Evolutionary conservation across 2,113 vertebrate species (phyloP).

Genomic region (Chloropsis hardwickii): DNA sequence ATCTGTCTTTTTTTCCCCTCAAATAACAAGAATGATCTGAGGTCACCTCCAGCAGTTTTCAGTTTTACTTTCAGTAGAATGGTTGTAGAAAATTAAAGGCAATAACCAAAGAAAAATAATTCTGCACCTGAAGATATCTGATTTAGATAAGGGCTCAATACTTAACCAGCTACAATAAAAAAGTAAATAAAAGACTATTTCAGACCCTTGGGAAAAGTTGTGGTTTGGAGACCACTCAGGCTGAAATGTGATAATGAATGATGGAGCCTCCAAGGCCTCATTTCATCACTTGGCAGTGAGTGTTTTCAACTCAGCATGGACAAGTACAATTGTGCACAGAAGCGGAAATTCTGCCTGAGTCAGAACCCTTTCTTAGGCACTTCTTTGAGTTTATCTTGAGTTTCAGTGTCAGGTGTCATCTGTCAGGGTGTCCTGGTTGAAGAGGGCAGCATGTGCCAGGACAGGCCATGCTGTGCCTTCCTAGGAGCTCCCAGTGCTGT

Average conservation of each 20-base stretch:
- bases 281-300: neutral
- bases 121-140: neutral
- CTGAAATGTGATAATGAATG: slow-evolving; percentile 4
- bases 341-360: neutral
- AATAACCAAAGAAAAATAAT: neutral
- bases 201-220: neutral
- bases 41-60: neutral
- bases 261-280: neutral
- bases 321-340: neutral
- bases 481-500: neutral
- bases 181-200: neutral
- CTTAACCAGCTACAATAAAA: neutral
- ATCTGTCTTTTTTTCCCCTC: neutral
- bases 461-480: neutral
- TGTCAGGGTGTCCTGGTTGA: neutral
- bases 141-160: neutral
- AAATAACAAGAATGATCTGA: neutral
- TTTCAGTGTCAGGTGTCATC: neutral
- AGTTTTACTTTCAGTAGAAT: neutral
- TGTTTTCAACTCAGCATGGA: neutral
- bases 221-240: slow-evolving; percentile 11
- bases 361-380: neutral
- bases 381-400: neutral
- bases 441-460: rapidly evolving
- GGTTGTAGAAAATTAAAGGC: neutral